These are phyloP conservation scores for Typhlichthys eigenmanni DNA, from an alignment of 2,797 vertebrate genomes.

Conservation along the genomic window DNA sequence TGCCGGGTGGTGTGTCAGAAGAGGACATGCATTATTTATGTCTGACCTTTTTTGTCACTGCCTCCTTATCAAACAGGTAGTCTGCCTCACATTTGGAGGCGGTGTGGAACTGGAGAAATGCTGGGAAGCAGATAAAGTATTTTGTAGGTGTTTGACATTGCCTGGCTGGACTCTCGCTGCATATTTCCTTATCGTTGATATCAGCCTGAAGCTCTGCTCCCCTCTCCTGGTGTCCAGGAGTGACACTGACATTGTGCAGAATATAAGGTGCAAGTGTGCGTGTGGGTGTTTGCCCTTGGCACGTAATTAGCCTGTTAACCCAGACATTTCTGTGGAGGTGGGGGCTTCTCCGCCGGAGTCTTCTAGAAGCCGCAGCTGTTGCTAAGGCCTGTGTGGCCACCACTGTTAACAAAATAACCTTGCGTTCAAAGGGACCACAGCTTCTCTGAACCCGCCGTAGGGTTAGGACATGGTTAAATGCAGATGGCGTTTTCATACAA, in stretches of 20 bases:
- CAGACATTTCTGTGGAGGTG: constrained; percentile 51
- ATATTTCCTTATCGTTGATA: constrained; percentile 59
- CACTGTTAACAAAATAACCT: constrained; percentile 15
- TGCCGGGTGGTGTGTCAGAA: constrained; percentile 30
- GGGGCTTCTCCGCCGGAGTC: constrained; percentile 45
- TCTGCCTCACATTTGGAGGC: constrained; percentile 42
- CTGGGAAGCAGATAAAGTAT: constrained; percentile 49
- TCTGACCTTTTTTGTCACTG: constrained; percentile 63
- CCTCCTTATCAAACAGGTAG: constrained; percentile 47
- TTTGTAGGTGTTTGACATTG: constrained; percentile 48
- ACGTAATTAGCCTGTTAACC: constrained; percentile 76
- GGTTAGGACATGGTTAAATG: constrained; percentile 23
- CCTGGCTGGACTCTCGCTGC: constrained; percentile 53
- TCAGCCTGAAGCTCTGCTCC: constrained; percentile 53
- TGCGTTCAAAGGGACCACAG: constrained; percentile 13
- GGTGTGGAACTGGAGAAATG: constrained; percentile 34
- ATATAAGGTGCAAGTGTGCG: constrained; percentile 45
- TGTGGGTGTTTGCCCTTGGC: constrained; percentile 77
- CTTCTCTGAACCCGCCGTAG: constrained; percentile 4
- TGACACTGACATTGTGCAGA: constrained; percentile 64
- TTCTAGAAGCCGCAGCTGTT: constrained; percentile 64
- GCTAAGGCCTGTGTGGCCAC: constrained; percentile 37
- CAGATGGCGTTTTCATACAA: constrained; percentile 14
- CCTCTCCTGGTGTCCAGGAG: constrained; percentile 48
- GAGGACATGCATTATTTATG: constrained; percentile 64